A percentile compares a stretch with the other conserved stretches of the same genome.
Evolutionary conservation across 2,888 invertebrate genomes (phyloP).

Genomic region (Myathropa florea): DNA sequence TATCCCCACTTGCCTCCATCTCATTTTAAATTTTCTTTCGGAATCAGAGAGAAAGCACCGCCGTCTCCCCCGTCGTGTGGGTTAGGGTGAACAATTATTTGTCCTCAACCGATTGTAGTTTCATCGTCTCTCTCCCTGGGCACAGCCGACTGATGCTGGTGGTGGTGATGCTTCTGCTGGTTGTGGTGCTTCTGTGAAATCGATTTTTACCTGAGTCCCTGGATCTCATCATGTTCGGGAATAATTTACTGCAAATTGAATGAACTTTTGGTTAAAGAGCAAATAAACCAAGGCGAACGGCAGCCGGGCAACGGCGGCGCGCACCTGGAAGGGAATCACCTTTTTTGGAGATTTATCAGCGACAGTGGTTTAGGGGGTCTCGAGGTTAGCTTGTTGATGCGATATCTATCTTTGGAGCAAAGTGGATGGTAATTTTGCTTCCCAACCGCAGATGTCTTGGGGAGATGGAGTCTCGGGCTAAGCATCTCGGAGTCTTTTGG

Average conservation of each 20-base stretch:
- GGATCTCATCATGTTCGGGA: slow-evolving; percentile 50
- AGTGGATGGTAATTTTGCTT: neutral
- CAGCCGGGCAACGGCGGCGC: neutral
- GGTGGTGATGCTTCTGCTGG: too few relatives aligned
- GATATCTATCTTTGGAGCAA: slow-evolving; percentile 11
- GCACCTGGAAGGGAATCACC: neutral
- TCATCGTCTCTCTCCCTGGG: neutral
- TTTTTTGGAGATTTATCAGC: slow-evolving; percentile 22
- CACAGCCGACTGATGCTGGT: neutral
- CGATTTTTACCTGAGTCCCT: slow-evolving; percentile 51
- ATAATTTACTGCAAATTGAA: slow-evolving; percentile 70
- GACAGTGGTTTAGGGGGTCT: slow-evolving; percentile 1
- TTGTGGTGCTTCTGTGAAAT: slow-evolving; percentile 15
- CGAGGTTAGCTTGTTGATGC: slow-evolving; percentile 46
- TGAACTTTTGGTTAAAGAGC: slow-evolving; percentile 55
- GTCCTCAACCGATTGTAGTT: neutral
- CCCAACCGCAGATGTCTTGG: neutral
- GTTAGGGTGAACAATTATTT: neutral
- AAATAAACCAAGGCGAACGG: slow-evolving; percentile 28
- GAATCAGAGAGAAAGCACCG: neutral
- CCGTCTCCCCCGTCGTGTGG: neutral
- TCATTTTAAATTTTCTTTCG: neutral
- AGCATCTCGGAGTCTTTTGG: neutral
- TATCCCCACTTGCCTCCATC: neutral
- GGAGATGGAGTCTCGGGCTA: too few relatives aligned